These are phyloP conservation scores for Andrena dorsata DNA, from an alignment of 2,888 invertebrate genomes.

Conservation along the genomic window DNA sequence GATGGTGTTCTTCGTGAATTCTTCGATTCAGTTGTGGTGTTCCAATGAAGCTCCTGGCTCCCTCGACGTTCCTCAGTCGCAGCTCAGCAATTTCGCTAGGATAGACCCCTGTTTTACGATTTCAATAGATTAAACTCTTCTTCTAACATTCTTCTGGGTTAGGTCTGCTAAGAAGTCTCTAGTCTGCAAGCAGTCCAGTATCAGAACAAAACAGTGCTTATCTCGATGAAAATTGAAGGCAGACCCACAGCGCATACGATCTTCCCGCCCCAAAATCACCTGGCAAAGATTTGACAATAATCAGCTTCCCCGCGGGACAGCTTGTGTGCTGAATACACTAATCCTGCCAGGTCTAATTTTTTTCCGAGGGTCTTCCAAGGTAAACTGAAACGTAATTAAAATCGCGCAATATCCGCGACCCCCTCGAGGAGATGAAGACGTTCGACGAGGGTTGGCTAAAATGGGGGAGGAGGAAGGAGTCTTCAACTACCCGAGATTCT, in stretches of 20 bases:
- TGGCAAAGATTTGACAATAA: not conserved
- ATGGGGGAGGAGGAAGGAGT: conserved; percentile 20
- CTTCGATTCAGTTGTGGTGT: no score
- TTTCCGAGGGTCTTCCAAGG: conserved; percentile 24
- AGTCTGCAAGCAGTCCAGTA: no score
- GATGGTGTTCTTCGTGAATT: no score
- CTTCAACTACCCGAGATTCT: no score
- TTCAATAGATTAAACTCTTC: no score
- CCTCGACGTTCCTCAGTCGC: not conserved
- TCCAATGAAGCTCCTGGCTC: no score
- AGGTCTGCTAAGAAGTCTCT: no score
- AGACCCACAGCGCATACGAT: not conserved
- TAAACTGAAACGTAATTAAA: conserved; percentile 74
- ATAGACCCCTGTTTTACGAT: no score
- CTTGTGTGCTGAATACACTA: not conserved
- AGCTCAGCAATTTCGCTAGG: no score
- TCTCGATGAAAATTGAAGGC: not conserved
- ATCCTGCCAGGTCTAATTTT: conserved; percentile 41
- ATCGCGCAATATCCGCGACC: conserved; percentile 64
- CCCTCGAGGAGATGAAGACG: conserved; percentile 26
- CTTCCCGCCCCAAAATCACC: not conserved
- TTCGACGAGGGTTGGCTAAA: conserved; percentile 18
- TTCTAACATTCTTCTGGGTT: no score
- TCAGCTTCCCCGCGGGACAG: not conserved
- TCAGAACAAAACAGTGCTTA: no score